phyloP scores from a whole-genome alignment of 2,888 invertebrate species.

The Elysia crispata region DNA sequence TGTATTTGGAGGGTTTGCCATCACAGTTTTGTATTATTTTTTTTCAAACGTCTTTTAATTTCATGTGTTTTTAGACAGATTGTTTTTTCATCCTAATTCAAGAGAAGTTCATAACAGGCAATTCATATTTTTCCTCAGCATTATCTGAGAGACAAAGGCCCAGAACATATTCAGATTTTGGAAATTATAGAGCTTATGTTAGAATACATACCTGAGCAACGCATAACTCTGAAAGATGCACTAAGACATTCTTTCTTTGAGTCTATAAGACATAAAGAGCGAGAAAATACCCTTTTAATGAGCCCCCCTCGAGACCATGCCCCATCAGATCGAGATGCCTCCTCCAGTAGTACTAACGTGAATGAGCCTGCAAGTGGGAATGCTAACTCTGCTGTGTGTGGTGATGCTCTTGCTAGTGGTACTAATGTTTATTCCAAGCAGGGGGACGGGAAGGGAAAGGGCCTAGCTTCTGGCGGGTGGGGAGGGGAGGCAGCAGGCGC shows the following conservation, averaged over 20 bases:
- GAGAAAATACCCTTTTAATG: conserved; percentile 42
- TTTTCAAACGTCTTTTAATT: no score
- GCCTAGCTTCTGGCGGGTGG: conserved; percentile 17
- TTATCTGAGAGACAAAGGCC: conserved; percentile 90
- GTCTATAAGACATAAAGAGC: conserved; percentile 53
- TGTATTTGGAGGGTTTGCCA: no score
- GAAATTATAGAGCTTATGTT: conserved; percentile 96
- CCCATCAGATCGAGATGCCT: background rate
- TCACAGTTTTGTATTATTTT: no score
- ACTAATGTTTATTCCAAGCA: background rate
- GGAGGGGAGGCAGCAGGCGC: background rate
- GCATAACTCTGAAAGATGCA: conserved; percentile 92
- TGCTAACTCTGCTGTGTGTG: conserved; percentile 18
- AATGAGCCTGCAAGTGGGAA: conserved; percentile 44
- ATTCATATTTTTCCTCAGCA: conserved; percentile 82
- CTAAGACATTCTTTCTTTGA: conserved; percentile 93
- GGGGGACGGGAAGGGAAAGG: conserved; percentile 36
- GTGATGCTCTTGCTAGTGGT: background rate
- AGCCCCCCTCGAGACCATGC: conserved; percentile 31
- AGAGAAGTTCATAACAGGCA: no score
- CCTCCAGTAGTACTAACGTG: conserved; percentile 43
- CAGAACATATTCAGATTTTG: conserved; percentile 95
- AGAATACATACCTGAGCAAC: conserved; percentile 95
- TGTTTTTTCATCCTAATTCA: no score
- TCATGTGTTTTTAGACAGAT: no score